phyloP scores from a whole-genome alignment of 2,113 vertebrate genomes.

The Pholis gunnellus region DNA sequence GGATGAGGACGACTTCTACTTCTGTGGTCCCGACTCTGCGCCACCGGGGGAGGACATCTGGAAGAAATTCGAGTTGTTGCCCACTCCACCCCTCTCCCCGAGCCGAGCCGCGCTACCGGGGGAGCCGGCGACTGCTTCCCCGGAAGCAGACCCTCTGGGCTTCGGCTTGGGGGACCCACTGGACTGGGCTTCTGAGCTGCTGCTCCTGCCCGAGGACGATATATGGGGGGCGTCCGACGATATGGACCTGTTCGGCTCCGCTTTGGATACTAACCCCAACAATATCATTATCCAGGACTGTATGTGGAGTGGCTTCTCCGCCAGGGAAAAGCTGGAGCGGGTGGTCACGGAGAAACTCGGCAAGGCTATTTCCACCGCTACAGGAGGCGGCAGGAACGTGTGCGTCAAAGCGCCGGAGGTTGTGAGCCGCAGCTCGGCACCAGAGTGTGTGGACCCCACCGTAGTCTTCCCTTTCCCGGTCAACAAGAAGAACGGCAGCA shows the following conservation, averaged over 20 bases:
- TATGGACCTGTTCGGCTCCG: slow-evolving; percentile 85
- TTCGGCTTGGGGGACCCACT: slow-evolving; percentile 86
- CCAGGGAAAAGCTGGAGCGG: slow-evolving; percentile 94
- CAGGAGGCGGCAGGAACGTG: slow-evolving; percentile 55
- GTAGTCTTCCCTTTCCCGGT: slow-evolving; percentile 94
- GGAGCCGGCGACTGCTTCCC: slow-evolving; percentile 78
- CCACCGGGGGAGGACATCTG: slow-evolving; percentile 99
- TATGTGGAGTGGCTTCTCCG: slow-evolving; percentile 99
- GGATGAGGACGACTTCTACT: slow-evolving; percentile 98
- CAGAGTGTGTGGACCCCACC: slow-evolving; percentile 92
- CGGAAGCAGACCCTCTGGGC: slow-evolving; percentile 78
- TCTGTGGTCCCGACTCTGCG: slow-evolving; percentile 94
- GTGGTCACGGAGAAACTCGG: slow-evolving; percentile 94
- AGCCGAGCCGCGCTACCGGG: slow-evolving; percentile 92
- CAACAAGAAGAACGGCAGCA: slow-evolving; percentile 85
- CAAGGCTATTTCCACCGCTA: slow-evolving; percentile 79
- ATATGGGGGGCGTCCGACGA: slow-evolving; percentile 89
- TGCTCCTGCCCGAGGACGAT: slow-evolving; percentile 89
- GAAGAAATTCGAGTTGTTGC: slow-evolving; percentile 99
- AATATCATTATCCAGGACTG: slow-evolving; percentile 98
- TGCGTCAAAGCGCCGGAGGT: slow-evolving; percentile 80
- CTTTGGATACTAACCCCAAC: slow-evolving; percentile 89
- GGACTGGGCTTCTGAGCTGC: slow-evolving; percentile 96
- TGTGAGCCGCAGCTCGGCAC: slow-evolving; percentile 80
- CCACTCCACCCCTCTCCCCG: slow-evolving; percentile 96